phyloP scores from a whole-genome alignment of 2,888 invertebrate species.

The Perizoma affinitatum region DNA sequence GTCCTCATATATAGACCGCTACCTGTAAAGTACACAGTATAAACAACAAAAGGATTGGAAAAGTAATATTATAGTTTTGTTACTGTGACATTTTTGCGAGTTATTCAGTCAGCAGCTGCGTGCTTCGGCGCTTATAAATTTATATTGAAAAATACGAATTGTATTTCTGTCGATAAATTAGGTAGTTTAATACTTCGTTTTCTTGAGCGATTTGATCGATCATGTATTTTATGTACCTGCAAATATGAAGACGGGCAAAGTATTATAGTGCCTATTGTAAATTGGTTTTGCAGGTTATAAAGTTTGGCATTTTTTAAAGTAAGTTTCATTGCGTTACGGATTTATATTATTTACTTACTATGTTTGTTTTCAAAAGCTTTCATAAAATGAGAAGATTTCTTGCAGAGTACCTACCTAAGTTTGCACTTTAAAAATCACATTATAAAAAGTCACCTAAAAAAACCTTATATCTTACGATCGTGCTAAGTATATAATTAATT shows the following conservation, averaged over 20 bases:
- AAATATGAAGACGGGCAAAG: not conserved
- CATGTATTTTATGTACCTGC: conserved; percentile 16
- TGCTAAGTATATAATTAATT: no score
- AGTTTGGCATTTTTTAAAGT: no score
- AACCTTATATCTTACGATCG: no score
- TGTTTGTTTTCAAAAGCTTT: no score
- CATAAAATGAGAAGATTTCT: no score
- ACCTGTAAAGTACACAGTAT: conserved; percentile 8
- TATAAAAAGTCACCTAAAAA: no score
- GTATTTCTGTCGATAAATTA: conserved; percentile 34
- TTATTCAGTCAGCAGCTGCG: conserved; percentile 38
- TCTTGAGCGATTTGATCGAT: conserved; percentile 24
- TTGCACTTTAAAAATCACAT: no score
- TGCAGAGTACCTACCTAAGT: no score
- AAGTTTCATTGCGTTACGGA: no score
- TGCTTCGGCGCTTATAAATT: conserved; percentile 31
- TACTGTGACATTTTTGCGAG: conserved; percentile 33
- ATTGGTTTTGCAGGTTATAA: no score
- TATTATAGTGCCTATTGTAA: no score
- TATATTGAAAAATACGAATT: conserved; percentile 28
- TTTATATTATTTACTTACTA: no score
- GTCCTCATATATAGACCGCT: not conserved
- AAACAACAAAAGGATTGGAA: conserved; percentile 9
- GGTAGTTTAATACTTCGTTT: conserved; percentile 30
- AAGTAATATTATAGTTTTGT: conserved; percentile 36